Evolutionary conservation across 2,888 invertebrate species (phyloP).

Genomic region (Apotomis turbidana): DNA sequence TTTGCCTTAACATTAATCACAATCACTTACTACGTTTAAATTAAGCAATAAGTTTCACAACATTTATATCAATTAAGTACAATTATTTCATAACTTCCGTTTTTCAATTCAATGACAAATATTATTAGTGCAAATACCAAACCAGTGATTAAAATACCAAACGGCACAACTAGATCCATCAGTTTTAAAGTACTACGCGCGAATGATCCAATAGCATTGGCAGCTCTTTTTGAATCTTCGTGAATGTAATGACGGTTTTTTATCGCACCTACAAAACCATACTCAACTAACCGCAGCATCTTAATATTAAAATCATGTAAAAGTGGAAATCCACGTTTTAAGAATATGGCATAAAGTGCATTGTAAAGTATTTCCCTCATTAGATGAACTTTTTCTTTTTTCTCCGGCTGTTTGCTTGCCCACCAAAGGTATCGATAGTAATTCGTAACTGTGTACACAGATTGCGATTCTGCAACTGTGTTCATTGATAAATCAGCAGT

Average conservation of each 20-base stretch:
- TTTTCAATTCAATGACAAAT: conserved; percentile 28
- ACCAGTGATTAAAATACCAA: conserved; percentile 23
- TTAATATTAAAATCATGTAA: conserved; percentile 12
- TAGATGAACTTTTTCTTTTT: conserved; percentile 26
- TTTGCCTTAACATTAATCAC: too few relatives aligned
- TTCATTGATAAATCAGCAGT: conserved; percentile 6
- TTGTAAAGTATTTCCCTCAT: conserved; percentile 33
- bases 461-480: conserved; percentile 12
- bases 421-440: conserved; percentile 30
- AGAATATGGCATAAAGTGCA: conserved; percentile 30
- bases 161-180: conserved; percentile 28
- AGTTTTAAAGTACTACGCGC: conserved; percentile 13
- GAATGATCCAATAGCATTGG: conserved; percentile 15
- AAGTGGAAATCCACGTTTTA: conserved; percentile 42
- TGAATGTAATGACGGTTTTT: conserved; percentile 12
- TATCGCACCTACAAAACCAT: conserved; percentile 30
- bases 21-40: too few relatives aligned
- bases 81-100: background rate
- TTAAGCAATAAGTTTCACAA: too few relatives aligned
- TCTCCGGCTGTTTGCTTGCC: conserved; percentile 7
- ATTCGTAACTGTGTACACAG: conserved; percentile 25
- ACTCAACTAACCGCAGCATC: conserved; percentile 34
- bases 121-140: conserved; percentile 13
- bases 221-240: background rate
- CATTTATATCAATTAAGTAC: background rate